Base-by-base conservation (phyloP, 2,888 invertebrate species). In the Isoperla grammatica region DNA sequence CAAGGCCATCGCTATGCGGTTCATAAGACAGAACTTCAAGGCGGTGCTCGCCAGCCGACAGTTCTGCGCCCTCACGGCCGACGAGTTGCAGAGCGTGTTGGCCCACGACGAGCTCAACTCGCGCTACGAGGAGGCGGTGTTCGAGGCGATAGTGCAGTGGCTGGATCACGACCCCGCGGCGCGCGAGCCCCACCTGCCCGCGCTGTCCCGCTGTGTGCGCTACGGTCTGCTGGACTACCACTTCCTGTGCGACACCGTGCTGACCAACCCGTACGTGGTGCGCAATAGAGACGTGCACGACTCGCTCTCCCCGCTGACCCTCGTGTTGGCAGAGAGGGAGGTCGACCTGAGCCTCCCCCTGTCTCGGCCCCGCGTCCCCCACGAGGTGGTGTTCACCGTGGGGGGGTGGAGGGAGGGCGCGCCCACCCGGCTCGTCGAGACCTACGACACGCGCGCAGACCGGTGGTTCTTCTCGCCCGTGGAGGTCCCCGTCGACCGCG, bases 81-180 rank as follows among this genome's bases (percentile, higher is more conserved):
- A 83, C 50, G 86, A 88, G 68, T 71, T 89, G 43, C 77, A 79
- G 67, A 80, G 81, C 60, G 79, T 88, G 63, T 74, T 89, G 53
- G 73, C 77, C 55, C 84, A 87, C 68, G 89, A 90, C 69, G 82
- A 85, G 69, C 73, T 90, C 53, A 89, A 89, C 72, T 83, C 86
- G 19, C 79, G 80, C 62, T 81, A 80, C 66, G 90, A 90, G 75
- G 86, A 87, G 73, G 78, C 81, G 60, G 87, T 88, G 12, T 88
- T 88, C 72, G 84, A 87, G 71, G 86, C 87, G 2, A 78, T 88
- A 13, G 81, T 84, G 71, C 79, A 78, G 54, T 90, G 90, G 90
- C 75, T 86, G 22, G 82, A 84, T 67, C 79, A 79, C 65, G 79
- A 83, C 61, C 73, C 79, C 17, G 74, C 75, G 48, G 77, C 76